Conservation (phyloP, 2,113 vertebrate species). For the Rhodinocichla rosea region DNA sequence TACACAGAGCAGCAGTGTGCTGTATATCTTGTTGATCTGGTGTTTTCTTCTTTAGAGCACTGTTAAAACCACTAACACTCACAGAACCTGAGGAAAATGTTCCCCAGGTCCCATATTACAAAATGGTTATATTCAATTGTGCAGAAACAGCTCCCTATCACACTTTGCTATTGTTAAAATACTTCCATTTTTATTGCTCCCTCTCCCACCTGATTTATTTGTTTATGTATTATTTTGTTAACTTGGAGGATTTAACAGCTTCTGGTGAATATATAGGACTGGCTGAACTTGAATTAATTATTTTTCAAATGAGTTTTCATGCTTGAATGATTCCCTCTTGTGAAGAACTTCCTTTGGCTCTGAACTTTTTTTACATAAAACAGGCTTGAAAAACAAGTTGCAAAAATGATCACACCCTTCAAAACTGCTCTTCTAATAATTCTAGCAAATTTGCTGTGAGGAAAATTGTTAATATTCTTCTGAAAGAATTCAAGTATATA, state of each 20-base stretch:
- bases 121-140: not conserved
- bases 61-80: not conserved
- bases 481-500: not conserved
- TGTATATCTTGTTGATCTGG: not conserved
- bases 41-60: not conserved
- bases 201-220: not conserved
- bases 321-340: not conserved
- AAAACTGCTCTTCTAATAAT: not conserved
- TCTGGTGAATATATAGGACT: not conserved
- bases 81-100: not conserved
- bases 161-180: not conserved
- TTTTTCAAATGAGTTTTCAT: conserved; percentile 29
- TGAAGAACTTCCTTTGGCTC: not conserved
- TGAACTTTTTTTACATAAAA: not conserved
- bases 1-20: not conserved
- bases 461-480: not conserved
- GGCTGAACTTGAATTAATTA: not conserved
- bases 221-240: not conserved
- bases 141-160: not conserved
- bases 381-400: not conserved
- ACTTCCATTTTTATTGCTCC: not conserved
- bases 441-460: not conserved
- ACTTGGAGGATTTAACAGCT: not conserved
- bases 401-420: not conserved
- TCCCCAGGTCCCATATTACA: not conserved